phyloP scores from a whole-genome alignment of 2,888 invertebrate species.

The Chloroclystis v-ata region DNA sequence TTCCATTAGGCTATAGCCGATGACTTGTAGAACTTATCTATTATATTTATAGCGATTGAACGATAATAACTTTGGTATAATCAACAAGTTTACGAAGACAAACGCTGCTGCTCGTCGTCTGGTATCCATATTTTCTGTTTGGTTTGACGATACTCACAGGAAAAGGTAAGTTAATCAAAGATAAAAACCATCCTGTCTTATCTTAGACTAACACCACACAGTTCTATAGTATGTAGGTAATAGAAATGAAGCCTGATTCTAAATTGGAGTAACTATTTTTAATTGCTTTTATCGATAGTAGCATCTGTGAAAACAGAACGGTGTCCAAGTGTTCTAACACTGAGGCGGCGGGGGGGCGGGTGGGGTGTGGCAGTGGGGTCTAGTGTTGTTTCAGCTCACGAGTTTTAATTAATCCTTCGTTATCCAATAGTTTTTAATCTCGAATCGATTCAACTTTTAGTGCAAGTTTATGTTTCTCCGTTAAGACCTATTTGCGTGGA shows the following conservation, averaged over 20 bases:
- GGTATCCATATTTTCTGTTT: no score
- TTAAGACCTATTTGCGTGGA: conserved; percentile 15
- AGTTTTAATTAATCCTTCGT: conserved; percentile 51
- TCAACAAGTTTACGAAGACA: no score
- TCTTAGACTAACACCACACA: no score
- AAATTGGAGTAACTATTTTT: neutral
- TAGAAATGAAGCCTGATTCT: neutral
- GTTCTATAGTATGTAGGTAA: neutral
- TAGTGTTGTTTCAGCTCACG: conserved; percentile 27
- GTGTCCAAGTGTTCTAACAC: neutral
- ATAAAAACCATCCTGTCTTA: no score
- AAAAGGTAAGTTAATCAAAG: no score
- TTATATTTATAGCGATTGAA: no score
- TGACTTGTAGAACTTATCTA: no score
- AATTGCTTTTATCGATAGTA: neutral
- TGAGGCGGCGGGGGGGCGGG: neutral
- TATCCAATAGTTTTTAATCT: conserved; percentile 52
- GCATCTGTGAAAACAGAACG: neutral
- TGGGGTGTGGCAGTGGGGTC: neutral
- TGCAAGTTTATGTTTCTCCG: conserved; percentile 21
- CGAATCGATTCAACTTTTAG: conserved; percentile 14
- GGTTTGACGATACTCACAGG: no score
- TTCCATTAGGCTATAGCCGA: no score
- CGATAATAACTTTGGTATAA: no score
- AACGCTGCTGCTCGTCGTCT: no score